phyloP scores from a whole-genome alignment of 2,113 vertebrate genomes.

The Oostethus manadensis region DNA sequence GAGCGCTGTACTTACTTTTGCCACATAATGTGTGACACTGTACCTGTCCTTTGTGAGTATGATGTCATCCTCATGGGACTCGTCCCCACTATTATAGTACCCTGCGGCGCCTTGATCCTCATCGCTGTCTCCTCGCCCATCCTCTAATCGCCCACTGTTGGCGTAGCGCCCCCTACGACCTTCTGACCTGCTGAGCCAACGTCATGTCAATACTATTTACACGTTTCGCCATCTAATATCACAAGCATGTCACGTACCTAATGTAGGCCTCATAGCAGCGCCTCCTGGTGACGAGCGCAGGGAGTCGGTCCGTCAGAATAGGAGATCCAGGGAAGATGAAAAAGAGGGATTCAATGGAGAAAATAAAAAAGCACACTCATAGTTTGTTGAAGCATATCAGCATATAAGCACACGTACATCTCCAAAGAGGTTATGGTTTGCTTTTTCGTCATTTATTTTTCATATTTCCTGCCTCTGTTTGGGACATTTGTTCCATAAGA shows the following conservation, averaged over 20 bases:
- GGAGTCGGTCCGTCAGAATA: conserved; percentile 11
- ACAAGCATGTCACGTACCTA: conserved; percentile 77
- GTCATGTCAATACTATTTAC: not conserved
- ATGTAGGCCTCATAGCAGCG: conserved; percentile 91
- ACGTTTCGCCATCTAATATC: not conserved
- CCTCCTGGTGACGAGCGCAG: conserved; percentile 70
- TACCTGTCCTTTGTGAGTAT: conserved; percentile 81
- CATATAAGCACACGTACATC: too few species aligned
- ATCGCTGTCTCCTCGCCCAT: conserved; percentile 65
- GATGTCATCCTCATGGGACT: conserved; percentile 83
- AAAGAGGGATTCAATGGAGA: not conserved
- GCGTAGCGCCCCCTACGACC: conserved; percentile 75
- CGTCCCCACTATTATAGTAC: conserved; percentile 87
- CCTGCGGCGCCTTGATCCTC: conserved; percentile 79
- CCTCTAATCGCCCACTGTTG: conserved; percentile 77
- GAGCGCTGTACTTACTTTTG: too few species aligned
- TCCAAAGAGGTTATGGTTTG: too few species aligned
- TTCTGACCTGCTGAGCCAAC: conserved; percentile 73
- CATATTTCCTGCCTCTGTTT: too few species aligned
- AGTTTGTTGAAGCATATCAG: too few species aligned
- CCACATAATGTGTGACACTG: not conserved
- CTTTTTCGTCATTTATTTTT: too few species aligned
- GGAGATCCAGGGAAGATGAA: not conserved
- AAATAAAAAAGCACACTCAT: conserved; percentile 15
- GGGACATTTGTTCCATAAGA: too few species aligned